These are phyloP conservation scores for Eulithis testata DNA, from an alignment of 2,888 invertebrate genomes.

Conservation along the genomic window DNA sequence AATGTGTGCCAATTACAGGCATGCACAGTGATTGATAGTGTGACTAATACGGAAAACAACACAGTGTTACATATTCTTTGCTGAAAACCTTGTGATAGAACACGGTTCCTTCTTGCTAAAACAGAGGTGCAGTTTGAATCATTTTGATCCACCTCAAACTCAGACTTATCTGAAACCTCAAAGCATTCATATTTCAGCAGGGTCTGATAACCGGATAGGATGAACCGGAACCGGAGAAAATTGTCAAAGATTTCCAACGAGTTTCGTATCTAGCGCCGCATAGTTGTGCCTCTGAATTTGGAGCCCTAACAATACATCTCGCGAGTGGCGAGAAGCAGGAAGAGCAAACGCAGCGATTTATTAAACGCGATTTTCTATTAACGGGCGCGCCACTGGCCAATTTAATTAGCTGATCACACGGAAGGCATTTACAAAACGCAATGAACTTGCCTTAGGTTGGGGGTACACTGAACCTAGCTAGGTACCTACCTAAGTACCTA, in stretches of 20 bases:
- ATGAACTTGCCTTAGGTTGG: constrained; percentile 42
- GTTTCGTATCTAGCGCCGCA: constrained; percentile 16
- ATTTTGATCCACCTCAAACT: too few relatives aligned
- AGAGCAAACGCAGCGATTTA: constrained; percentile 64
- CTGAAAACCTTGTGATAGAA: too few relatives aligned
- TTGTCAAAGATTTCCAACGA: background rate
- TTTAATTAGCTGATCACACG: constrained; percentile 81
- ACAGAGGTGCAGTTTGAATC: too few relatives aligned
- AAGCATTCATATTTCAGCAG: too few relatives aligned
- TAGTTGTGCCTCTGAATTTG: constrained; percentile 2
- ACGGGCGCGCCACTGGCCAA: constrained; percentile 57
- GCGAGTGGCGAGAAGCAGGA: constrained; percentile 47
- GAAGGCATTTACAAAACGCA: constrained; percentile 63
- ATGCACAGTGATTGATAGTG: too few relatives aligned
- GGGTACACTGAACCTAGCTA: background rate
- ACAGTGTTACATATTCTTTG: too few relatives aligned
- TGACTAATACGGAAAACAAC: too few relatives aligned
- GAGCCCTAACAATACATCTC: constrained; percentile 39
- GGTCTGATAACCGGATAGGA: too few relatives aligned
- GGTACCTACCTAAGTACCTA: background rate
- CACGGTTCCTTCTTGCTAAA: too few relatives aligned
- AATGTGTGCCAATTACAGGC: too few relatives aligned
- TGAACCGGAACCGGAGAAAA: too few relatives aligned
- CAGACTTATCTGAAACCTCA: too few relatives aligned
- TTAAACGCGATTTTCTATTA: constrained; percentile 72